A percentile compares a stretch with the other conserved stretches of the same genome.
These are phyloP conservation scores for Microplitis deprimator DNA, from an alignment of 2,888 invertebrate genomes.

Conservation along the genomic window DNA sequence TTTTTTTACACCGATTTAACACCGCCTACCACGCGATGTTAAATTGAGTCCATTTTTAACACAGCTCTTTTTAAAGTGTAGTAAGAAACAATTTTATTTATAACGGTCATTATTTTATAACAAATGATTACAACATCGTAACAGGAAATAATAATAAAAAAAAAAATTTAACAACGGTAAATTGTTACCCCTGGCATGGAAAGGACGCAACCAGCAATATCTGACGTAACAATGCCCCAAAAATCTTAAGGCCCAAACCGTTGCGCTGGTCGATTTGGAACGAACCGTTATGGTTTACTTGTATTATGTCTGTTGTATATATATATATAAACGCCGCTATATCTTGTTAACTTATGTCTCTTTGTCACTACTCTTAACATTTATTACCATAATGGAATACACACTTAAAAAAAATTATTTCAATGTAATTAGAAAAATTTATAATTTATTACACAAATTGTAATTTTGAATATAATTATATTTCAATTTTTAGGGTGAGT, in stretches of 20 bases:
- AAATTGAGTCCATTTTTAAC: no score
- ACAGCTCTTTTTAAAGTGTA: no score
- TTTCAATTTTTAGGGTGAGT: no score
- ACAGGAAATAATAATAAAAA: slow-evolving; percentile 9
- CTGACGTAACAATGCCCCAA: slow-evolving; percentile 42
- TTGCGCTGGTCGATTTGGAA: slow-evolving; percentile 39
- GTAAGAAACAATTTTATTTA: not conserved
- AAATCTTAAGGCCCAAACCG: slow-evolving; percentile 43
- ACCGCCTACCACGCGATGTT: no score
- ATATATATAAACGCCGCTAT: not conserved
- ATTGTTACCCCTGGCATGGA: slow-evolving; percentile 17
- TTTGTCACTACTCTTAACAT: not conserved
- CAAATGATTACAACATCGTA: not conserved
- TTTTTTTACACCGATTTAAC: no score
- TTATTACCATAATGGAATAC: not conserved
- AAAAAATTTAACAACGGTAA: slow-evolving; percentile 34
- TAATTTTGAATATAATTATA: no score
- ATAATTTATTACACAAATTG: no score
- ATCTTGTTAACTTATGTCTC: slow-evolving; percentile 13
- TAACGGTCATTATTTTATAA: not conserved
- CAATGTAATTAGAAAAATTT: not conserved
- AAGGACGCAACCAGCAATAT: not conserved
- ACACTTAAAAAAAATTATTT: not conserved
- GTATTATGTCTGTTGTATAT: slow-evolving; percentile 1
- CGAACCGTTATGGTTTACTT: slow-evolving; percentile 37